Conservation (phyloP, 2,797 vertebrate species). For the Delichon dasypus region DNA sequence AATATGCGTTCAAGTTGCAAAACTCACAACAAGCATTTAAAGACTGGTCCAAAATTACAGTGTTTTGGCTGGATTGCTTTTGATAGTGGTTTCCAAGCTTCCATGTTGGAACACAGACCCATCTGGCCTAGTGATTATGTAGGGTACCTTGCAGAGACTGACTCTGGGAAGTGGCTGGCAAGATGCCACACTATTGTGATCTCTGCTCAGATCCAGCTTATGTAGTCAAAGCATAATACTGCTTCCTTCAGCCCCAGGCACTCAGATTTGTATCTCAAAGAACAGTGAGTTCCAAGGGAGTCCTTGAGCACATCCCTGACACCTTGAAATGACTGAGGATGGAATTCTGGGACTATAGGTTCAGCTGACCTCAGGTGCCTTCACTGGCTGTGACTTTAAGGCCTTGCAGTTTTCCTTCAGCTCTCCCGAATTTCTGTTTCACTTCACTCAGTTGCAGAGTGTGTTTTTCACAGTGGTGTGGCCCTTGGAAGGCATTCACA, state of each 20-base stretch:
- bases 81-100: not conserved
- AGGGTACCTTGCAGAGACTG: not conserved
- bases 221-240: not conserved
- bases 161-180: not conserved
- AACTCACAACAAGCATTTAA: not conserved
- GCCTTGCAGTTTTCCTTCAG: not conserved
- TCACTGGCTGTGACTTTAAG: not conserved
- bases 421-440: not conserved
- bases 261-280: not conserved
- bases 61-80: not conserved
- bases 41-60: not conserved
- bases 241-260: not conserved
- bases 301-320: not conserved
- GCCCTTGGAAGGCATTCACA: not conserved
- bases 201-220: not conserved
- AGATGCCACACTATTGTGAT: not conserved
- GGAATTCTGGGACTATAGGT: not conserved
- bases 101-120: not conserved
- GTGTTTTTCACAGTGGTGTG: not conserved
- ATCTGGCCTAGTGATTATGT: not conserved
- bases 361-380: not conserved
- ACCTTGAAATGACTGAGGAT: not conserved
- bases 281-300: not conserved
- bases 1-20: not conserved
- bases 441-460: not conserved